phyloP scores from a whole-genome alignment of 2,113 vertebrate genomes.

The Nicator chloris region DNA sequence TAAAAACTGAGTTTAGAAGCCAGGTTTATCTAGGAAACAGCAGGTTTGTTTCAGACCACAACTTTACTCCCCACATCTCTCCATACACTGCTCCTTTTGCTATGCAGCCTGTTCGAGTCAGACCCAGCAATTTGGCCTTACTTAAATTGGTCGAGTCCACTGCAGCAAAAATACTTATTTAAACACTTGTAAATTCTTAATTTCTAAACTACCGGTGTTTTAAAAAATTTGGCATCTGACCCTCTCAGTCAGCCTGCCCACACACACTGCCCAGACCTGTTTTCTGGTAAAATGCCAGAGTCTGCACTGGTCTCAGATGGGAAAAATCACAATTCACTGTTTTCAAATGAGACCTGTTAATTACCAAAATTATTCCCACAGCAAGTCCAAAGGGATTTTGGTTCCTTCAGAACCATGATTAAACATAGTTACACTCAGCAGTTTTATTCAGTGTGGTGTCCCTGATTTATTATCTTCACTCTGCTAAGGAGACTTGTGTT shows the following conservation, averaged over 20 bases:
- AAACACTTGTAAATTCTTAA: background rate
- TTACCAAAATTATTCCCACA: background rate
- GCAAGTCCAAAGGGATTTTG: background rate
- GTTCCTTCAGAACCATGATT: background rate
- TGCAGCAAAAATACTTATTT: background rate
- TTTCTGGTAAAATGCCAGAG: background rate
- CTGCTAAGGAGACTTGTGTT: rapidly evolving
- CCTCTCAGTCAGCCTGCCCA: background rate
- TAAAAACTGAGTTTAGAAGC: background rate
- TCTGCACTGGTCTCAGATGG: background rate
- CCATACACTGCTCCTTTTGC: background rate
- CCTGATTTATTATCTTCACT: background rate
- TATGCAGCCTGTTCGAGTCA: background rate
- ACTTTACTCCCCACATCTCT: background rate
- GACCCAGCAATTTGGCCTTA: background rate
- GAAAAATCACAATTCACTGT: background rate
- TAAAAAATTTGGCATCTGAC: background rate
- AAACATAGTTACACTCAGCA: background rate
- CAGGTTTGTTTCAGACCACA: background rate
- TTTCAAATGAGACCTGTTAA: background rate
- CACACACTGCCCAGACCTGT: background rate
- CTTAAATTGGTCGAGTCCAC: background rate
- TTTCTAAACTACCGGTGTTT: background rate
- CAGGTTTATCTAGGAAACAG: background rate
- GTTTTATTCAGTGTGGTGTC: background rate